These are phyloP conservation scores for Drosophila cognata DNA, from an alignment of 2,888 invertebrate species.

Conservation along the genomic window DNA sequence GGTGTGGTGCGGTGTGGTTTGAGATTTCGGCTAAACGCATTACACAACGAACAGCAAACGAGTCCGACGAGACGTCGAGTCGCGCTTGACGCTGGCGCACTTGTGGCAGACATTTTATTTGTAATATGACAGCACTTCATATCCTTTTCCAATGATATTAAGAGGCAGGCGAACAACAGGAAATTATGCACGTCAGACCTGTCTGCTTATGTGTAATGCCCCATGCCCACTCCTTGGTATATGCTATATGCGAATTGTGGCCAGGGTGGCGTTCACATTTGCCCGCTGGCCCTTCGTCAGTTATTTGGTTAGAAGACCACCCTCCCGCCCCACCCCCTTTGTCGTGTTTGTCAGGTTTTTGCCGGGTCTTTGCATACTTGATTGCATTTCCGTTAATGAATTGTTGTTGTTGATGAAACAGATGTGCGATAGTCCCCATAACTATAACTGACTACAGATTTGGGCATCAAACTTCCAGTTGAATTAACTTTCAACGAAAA, in stretches of 20 bases:
- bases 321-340: not conserved
- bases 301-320: constrained; percentile 31
- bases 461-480: constrained; percentile 4
- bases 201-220: constrained; percentile 70
- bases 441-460: constrained; percentile 22
- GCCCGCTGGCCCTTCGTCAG: constrained; percentile 49
- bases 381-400: constrained; percentile 65
- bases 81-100: constrained; percentile 35
- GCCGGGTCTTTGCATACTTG: constrained; percentile 60
- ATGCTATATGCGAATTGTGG: not conserved
- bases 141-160: constrained; percentile 69
- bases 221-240: constrained; percentile 6
- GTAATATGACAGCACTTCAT: constrained; percentile 73
- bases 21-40: constrained; percentile 58
- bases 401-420: constrained; percentile 45
- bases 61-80: not conserved
- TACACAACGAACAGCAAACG: constrained; percentile 32
- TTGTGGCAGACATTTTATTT: constrained; percentile 68
- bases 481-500: not conserved
- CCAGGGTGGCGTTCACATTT: constrained; percentile 4
- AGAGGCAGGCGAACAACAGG: constrained; percentile 58
- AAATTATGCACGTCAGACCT: constrained; percentile 73
- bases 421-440: constrained; percentile 45
- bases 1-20: constrained; percentile 17
- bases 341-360: constrained; percentile 44